Evolutionary conservation across 1,140 invertebrate genomes (phyloP), one percentile per base, ranked within the genome.

Genomic region (Choristoneura fumiferana): DNA sequence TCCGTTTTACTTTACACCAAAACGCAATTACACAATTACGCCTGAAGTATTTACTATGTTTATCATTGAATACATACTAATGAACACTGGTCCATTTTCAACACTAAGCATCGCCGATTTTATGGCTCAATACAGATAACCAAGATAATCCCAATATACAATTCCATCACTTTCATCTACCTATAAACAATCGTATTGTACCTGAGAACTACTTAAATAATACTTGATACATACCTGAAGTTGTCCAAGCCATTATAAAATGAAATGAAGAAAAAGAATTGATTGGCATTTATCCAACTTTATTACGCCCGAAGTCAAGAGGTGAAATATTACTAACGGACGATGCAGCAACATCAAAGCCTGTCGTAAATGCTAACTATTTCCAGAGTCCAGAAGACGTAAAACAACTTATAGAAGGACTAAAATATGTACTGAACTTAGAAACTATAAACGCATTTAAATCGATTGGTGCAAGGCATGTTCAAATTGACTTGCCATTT

Each of bases 351-450:
- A 18, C 74, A 40, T 83, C 84, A 1, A 68, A 93, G 17, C 97
- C 97, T 0, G 76, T 93, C 13, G 95, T 98, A 55, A 92, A 94
- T 76, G 92, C 96, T 0, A 95, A 94, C 70, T 97, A 97, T 75
- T 87, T 97, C 35, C 92, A 92, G 4, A 91, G 95, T 68, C 90
- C 92, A 0, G 92, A 94, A 12, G 95, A 96, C 73, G 90, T 94
- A 4, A 84, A 90, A 6, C 91, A 91, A 1, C 83, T 96, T 1
- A 87, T 96, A 2, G 92, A 94, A 53, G 94, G 93, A 12, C 72
- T 91, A 33, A 71, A 89, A 36, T 89, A 89, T 57, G 76, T 90
- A 53, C 62, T 78, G 9, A 81, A 82, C 58, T 58, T 92, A 45
- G 76, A 85, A 15, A 64, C 85, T 13, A 90, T 90, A 0, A 59